Conservation (phyloP, 2,113 vertebrate species). For the Tapirus terrestris region DNA sequence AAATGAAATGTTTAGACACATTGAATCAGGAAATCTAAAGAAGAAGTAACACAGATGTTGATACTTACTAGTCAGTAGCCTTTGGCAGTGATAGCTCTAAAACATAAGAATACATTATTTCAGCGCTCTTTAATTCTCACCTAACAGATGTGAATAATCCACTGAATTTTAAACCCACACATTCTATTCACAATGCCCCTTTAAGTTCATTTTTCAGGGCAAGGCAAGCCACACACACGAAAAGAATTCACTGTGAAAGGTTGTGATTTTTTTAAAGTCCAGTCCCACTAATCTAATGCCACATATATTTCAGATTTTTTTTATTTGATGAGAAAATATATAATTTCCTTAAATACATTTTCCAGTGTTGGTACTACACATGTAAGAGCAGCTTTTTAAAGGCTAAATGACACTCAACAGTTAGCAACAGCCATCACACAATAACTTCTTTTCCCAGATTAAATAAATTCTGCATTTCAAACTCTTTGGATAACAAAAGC, state of each 20-base stretch:
- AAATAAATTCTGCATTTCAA: constrained; percentile 57
- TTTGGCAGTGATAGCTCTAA: constrained; percentile 89
- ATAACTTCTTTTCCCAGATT: constrained; percentile 57
- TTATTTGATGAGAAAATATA: constrained; percentile 55
- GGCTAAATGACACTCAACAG: constrained; percentile 37
- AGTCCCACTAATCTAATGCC: not conserved
- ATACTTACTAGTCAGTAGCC: constrained; percentile 89
- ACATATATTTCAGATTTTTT: constrained; percentile 65
- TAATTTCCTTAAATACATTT: not conserved
- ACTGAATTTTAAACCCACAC: constrained; percentile 84
- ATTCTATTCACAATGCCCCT: constrained; percentile 79
- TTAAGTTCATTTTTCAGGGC: constrained; percentile 69
- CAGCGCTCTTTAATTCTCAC: constrained; percentile 87
- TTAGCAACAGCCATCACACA: constrained; percentile 34
- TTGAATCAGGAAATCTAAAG: constrained; percentile 86
- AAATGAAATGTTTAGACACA: constrained; percentile 89
- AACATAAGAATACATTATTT: constrained; percentile 87
- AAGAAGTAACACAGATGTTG: constrained; percentile 89
- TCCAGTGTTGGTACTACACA: not conserved
- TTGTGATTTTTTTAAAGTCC: constrained; percentile 53
- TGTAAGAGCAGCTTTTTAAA: constrained; percentile 52
- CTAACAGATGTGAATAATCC: constrained; percentile 90
- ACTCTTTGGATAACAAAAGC: constrained; percentile 63
- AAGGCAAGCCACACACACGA: constrained; percentile 68
- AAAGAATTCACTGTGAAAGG: constrained; percentile 68